These are phyloP conservation scores for Phrynosoma platyrhinos DNA, from an alignment of 2,113 vertebrate species.

Conservation along the genomic window DNA sequence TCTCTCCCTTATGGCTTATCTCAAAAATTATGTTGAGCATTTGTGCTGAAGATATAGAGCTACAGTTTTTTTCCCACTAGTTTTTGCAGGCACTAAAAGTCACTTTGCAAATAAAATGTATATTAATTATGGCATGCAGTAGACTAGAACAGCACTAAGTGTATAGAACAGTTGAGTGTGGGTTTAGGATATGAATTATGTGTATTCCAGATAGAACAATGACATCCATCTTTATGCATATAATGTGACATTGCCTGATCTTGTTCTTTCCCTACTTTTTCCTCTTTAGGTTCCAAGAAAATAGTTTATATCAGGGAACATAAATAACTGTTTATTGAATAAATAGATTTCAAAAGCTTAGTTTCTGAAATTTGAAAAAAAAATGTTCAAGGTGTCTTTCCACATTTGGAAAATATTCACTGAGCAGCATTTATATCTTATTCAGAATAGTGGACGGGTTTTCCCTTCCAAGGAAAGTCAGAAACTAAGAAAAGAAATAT, in stretches of 20 bases:
- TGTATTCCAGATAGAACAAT: background rate
- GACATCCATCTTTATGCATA: slow-evolving; percentile 7
- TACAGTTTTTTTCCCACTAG: background rate
- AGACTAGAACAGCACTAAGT: slow-evolving; percentile 45
- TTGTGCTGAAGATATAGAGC: background rate
- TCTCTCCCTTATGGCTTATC: background rate
- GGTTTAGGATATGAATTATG: slow-evolving; percentile 13
- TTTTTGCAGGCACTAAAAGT: slow-evolving; percentile 33
- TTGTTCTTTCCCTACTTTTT: background rate
- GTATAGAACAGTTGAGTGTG: slow-evolving; percentile 11
- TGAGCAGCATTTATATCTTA: background rate
- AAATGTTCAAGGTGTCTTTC: background rate
- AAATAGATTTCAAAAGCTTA: background rate
- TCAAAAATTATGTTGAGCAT: background rate
- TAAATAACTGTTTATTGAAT: background rate
- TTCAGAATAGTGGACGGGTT: background rate
- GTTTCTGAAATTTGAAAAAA: background rate
- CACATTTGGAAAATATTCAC: background rate
- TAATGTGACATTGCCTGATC: background rate
- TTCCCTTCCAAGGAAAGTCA: background rate
- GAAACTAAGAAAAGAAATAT: background rate
- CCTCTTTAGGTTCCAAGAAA: background rate
- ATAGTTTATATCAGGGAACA: background rate
- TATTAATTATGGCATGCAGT: slow-evolving; percentile 44
- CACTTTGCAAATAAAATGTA: slow-evolving; percentile 31